Evolutionary conservation across 2,113 vertebrate species (phyloP).

Genomic region (Rhipidura dahli): DNA sequence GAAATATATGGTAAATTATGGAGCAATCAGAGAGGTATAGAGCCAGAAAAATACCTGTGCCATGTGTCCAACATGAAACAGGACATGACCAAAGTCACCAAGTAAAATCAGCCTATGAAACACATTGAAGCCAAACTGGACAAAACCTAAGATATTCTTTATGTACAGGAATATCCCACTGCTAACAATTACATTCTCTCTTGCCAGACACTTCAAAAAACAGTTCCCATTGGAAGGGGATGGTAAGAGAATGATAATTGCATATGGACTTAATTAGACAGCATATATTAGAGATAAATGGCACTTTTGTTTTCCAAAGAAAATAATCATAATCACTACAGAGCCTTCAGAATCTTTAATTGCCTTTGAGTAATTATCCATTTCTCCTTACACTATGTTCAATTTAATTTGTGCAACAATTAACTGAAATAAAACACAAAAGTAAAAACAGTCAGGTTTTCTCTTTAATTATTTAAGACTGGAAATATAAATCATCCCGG

Average conservation of each 20-base stretch:
- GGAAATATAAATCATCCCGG: background rate
- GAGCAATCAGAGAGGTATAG: background rate
- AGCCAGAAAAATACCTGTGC: background rate
- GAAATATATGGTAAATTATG: background rate
- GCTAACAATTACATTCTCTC: background rate
- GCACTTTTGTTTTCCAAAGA: slow-evolving; percentile 37
- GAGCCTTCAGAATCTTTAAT: slow-evolving; percentile 51
- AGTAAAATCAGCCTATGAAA: background rate
- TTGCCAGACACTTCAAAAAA: background rate
- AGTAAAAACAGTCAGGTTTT: background rate
- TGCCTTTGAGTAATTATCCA: slow-evolving; percentile 56
- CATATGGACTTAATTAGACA: slow-evolving; percentile 48
- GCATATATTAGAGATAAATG: slow-evolving; percentile 55
- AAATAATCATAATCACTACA: slow-evolving; percentile 64
- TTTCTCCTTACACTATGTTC: background rate
- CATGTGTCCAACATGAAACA: background rate
- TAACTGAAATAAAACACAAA: slow-evolving; percentile 23
- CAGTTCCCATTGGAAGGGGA: background rate
- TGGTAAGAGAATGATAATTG: slow-evolving; percentile 44
- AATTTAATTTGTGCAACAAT: slow-evolving; percentile 36
- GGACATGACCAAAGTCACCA: background rate
- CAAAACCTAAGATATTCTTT: background rate
- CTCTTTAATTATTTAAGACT: background rate
- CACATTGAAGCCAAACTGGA: background rate
- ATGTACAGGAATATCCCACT: background rate